These are phyloP conservation scores for Halocynthia roretzi DNA, from an alignment of 23 tunicate species.

Conservation along the genomic window DNA sequence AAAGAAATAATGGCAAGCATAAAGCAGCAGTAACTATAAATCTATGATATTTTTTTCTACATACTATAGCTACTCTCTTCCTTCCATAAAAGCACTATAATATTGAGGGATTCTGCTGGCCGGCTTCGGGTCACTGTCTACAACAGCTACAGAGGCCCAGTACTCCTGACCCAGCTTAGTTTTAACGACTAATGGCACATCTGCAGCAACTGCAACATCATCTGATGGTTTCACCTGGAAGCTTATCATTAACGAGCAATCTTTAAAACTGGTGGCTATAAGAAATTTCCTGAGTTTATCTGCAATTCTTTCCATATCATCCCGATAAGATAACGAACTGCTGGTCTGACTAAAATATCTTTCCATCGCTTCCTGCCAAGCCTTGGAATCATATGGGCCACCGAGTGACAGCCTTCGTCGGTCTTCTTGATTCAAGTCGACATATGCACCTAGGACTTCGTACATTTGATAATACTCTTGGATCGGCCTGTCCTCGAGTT, in stretches of 20 bases:
- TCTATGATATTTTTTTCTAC: too few species aligned
- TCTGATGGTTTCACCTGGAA: constrained; percentile 13
- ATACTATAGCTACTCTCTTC: too few species aligned
- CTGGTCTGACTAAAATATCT: neutral
- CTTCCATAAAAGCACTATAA: neutral
- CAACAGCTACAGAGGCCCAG: constrained; percentile 52
- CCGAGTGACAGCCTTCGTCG: neutral
- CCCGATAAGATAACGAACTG: neutral
- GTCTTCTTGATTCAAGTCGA: neutral
- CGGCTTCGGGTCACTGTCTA: constrained; percentile 78
- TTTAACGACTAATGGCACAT: constrained; percentile 4
- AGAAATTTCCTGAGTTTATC: constrained; percentile 42
- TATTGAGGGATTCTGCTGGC: constrained; percentile 40
- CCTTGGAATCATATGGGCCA: constrained; percentile 14
- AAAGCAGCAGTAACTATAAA: too few species aligned
- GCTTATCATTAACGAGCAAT: constrained; percentile 72
- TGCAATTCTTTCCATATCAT: constrained; percentile 6
- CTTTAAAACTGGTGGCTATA: constrained; percentile 63
- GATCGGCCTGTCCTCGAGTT: constrained; percentile 6
- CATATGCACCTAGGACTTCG: neutral
- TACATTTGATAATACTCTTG: constrained; percentile 19
- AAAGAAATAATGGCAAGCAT: too few species aligned
- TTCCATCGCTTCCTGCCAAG: constrained; percentile 8
- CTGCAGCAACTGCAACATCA: neutral
- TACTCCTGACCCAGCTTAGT: constrained; percentile 4